These are phyloP conservation scores for Paracentrotus lividus DNA, from an alignment of 53 echinoderm and acorn worm species.

Conservation along the genomic window DNA sequence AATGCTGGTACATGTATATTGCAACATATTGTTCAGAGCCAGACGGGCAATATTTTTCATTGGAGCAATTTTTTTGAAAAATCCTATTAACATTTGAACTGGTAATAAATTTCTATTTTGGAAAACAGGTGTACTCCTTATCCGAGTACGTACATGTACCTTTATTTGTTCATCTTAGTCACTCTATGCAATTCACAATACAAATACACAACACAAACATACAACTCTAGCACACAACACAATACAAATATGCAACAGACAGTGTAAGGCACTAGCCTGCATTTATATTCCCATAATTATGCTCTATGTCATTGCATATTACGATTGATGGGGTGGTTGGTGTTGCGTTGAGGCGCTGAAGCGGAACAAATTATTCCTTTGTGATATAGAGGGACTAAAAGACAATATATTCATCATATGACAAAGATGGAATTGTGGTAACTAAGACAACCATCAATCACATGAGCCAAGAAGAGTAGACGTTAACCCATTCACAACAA, in stretches of 20 bases:
- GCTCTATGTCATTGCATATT: background rate
- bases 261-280: background rate
- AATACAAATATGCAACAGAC: background rate
- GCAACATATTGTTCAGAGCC: no score
- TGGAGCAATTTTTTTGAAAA: no score
- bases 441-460: slow-evolving; percentile 15
- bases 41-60: no score
- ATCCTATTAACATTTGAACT: no score
- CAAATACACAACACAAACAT: background rate
- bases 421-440: slow-evolving; percentile 21
- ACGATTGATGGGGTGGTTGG: background rate
- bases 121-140: background rate
- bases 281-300: slow-evolving; percentile 17
- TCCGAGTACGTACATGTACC: background rate
- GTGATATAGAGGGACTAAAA: background rate
- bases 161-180: slow-evolving; percentile 1
- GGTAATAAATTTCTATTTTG: background rate
- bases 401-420: background rate
- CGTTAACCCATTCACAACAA: no score
- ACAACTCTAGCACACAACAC: no score
- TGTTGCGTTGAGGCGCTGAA: slow-evolving; percentile 20
- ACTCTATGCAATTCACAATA: background rate
- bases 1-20: background rate
- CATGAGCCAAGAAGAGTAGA: background rate
- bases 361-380: slow-evolving; percentile 27